Evolutionary conservation across 2,113 vertebrate species (phyloP).

Genomic region (Mesitornis unicolor): DNA sequence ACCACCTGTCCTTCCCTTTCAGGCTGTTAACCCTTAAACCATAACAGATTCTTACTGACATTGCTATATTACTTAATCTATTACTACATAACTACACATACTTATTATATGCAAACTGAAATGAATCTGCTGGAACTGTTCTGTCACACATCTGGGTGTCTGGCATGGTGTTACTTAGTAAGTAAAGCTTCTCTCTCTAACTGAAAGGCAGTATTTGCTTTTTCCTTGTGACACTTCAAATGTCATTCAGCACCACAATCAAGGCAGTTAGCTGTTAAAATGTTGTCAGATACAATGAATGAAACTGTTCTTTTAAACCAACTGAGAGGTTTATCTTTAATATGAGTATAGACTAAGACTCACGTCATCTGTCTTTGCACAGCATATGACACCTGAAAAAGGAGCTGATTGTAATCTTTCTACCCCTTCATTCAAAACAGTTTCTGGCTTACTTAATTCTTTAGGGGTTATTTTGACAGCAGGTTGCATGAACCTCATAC

Average conservation of each 20-base stretch:
- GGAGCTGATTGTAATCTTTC: not conserved
- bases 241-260: not conserved
- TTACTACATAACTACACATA: no score
- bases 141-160: no score
- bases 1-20: no score
- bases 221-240: not conserved
- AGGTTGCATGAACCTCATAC: not conserved
- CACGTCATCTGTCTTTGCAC: not conserved
- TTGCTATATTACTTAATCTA: not conserved
- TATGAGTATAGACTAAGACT: not conserved
- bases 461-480: not conserved
- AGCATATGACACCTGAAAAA: not conserved
- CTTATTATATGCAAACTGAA: not conserved
- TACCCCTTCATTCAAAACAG: not conserved
- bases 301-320: not conserved
- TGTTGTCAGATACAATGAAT: not conserved
- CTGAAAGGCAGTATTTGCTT: not conserved
- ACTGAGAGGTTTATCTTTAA: not conserved
- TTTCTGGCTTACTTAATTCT: not conserved
- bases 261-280: not conserved
- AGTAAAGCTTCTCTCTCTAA: not conserved
- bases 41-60: no score
- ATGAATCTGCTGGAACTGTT: not conserved
- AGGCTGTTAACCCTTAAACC: no score
- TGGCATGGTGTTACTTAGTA: accelerated